Percentiles rank a stretch among this genome's conserved stretches.
These are phyloP conservation scores for Eulemur mongoz DNA, from an alignment of 2,797 vertebrate genomes.

Conservation along the genomic window DNA sequence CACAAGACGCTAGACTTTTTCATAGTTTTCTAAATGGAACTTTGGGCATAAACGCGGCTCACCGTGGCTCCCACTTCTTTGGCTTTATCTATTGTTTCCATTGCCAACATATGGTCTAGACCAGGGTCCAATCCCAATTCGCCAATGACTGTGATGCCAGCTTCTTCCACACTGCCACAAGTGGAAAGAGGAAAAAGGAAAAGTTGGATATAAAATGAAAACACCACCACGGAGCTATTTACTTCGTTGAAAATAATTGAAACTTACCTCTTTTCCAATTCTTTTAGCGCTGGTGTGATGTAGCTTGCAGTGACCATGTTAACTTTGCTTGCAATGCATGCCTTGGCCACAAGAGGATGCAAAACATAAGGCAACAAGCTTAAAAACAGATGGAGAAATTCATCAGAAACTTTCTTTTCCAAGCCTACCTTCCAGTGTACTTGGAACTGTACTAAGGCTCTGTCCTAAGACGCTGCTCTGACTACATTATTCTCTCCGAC, in stretches of 20 bases:
- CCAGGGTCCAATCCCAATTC: conserved; percentile 98
- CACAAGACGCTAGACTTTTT: background rate
- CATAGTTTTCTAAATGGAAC: background rate
- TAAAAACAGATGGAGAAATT: conserved; percentile 15
- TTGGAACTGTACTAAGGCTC: background rate
- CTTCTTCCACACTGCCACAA: conserved; percentile 88
- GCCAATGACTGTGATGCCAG: conserved; percentile 93
- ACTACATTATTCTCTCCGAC: background rate
- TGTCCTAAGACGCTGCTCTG: background rate
- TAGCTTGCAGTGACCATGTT: conserved; percentile 98
- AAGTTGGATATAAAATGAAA: background rate
- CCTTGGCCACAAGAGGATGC: conserved; percentile 93
- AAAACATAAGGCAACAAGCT: conserved; percentile 92
- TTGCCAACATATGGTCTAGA: conserved; percentile 98
- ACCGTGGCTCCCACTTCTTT: conserved; percentile 95
- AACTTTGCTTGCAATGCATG: conserved; percentile 93
- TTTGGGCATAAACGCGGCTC: conserved; percentile 71
- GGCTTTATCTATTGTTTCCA: conserved; percentile 97
- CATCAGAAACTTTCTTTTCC: background rate
- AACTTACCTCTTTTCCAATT: conserved; percentile 87
- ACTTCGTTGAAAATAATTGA: background rate
- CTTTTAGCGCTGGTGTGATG: conserved; percentile 93
- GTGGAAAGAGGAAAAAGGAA: conserved; percentile 35
- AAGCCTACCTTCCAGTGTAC: background rate
- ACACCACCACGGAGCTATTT: background rate